phyloP scores from a whole-genome alignment of 2,888 invertebrate species.

The Scelioninae gen. 1 region DNA sequence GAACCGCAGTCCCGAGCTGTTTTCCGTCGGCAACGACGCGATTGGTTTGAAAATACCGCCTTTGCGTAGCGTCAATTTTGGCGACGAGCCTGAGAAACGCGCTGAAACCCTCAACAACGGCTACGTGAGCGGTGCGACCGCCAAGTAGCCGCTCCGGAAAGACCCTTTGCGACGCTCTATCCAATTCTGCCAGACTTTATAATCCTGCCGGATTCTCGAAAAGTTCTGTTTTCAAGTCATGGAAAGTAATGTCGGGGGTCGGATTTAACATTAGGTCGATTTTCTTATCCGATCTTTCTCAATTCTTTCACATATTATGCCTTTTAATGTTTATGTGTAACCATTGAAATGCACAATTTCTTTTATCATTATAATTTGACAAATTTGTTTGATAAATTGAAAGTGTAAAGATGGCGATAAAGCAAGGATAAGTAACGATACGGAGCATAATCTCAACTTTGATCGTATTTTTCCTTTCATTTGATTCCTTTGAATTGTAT shows the following conservation, averaged over 20 bases:
- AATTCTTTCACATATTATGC: neutral
- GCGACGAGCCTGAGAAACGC: conserved; percentile 74
- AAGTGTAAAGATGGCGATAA: too few relatives aligned
- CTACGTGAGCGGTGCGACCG: conserved; percentile 78
- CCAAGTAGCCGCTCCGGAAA: conserved; percentile 76
- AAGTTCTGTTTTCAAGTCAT: neutral
- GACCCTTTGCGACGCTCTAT: conserved; percentile 38
- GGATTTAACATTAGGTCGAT: neutral
- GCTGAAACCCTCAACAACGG: conserved; percentile 81
- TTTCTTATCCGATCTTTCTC: neutral
- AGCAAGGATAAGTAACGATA: too few relatives aligned
- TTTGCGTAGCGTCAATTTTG: conserved; percentile 76
- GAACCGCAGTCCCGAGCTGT: conserved; percentile 79
- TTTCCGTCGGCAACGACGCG: conserved; percentile 70
- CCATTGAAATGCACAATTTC: too few relatives aligned
- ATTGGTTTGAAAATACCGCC: conserved; percentile 71
- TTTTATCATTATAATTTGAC: too few relatives aligned
- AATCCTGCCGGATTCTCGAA: too few relatives aligned
- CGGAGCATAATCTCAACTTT: too few relatives aligned
- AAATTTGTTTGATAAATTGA: too few relatives aligned
- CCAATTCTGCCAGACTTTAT: neutral
- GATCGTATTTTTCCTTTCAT: too few relatives aligned
- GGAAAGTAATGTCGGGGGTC: conserved; percentile 8
- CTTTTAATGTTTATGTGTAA: too few relatives aligned
- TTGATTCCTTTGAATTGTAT: too few relatives aligned